Evolutionary conservation across 2,797 vertebrate genomes (phyloP).

Genomic region (Tadarida brasiliensis): DNA sequence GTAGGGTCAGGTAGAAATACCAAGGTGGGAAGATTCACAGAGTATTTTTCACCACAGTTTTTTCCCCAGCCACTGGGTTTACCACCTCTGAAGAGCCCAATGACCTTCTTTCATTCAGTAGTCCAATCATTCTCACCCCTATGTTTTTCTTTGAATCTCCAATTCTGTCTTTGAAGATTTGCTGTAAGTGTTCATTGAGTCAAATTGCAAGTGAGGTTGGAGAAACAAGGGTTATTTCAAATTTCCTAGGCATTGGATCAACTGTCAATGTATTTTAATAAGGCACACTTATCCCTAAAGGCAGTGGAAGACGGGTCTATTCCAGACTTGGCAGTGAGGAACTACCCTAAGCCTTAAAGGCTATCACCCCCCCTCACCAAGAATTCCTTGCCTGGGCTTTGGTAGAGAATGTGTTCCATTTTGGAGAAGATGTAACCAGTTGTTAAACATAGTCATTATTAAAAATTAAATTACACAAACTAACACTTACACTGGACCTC

Average conservation of each 20-base stretch:
- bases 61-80: not conserved
- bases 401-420: not conserved
- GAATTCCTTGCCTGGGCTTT: conserved; percentile 23
- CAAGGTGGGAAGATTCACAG: conserved; percentile 14
- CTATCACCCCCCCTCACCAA: not conserved
- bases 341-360: not conserved
- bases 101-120: not conserved
- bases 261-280: conserved; percentile 32
- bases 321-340: conserved; percentile 12
- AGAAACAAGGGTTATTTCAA: conserved; percentile 55
- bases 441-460: not conserved
- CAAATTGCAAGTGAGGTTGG: not conserved
- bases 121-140: not conserved
- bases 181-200: conserved; percentile 31
- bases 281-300: conserved; percentile 15
- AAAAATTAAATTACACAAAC: no score
- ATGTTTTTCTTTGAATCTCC: not conserved
- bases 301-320: not conserved
- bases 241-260: not conserved
- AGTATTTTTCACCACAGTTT: conserved; percentile 21
- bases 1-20: not conserved
- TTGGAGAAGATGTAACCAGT: not conserved
- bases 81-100: not conserved
- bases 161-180: conserved; percentile 36
- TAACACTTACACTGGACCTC: not conserved